These are phyloP conservation scores for Lasioglossum vierecki DNA, from an alignment of 2,888 invertebrate species.

Conservation along the genomic window DNA sequence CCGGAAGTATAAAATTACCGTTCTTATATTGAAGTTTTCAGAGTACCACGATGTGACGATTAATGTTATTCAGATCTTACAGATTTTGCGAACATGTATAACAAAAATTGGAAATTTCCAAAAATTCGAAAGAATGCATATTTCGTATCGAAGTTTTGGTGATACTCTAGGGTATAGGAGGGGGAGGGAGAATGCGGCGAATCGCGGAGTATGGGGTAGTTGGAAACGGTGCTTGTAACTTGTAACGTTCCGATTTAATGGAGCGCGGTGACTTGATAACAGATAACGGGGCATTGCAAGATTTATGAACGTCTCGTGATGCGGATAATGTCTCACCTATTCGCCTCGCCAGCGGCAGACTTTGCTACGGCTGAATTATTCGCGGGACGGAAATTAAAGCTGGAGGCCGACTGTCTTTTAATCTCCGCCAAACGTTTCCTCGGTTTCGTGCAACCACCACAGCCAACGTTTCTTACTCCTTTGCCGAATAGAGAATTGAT, in stretches of 20 bases:
- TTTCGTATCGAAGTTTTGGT: no score
- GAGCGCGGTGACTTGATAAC: conserved; percentile 78
- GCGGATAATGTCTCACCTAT: conserved; percentile 53
- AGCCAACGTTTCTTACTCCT: neutral
- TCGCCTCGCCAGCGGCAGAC: conserved; percentile 14
- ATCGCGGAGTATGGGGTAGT: neutral
- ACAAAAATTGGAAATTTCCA: no score
- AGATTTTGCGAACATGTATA: no score
- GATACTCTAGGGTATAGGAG: no score
- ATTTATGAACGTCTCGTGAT: conserved; percentile 74
- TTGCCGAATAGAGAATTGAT: conserved; percentile 45
- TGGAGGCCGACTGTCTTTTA: conserved; percentile 61
- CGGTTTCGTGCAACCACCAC: conserved; percentile 23
- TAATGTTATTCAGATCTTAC: no score
- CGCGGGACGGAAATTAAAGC: conserved; percentile 65
- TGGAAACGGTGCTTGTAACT: conserved; percentile 24
- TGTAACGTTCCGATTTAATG: conserved; percentile 74
- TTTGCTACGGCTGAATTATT: conserved; percentile 60
- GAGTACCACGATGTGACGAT: no score
- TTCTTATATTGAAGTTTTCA: no score
- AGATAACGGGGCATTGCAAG: conserved; percentile 66
- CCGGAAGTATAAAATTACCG: no score
- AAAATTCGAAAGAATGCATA: no score
- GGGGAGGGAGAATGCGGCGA: conserved; percentile 17
- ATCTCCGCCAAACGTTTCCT: conserved; percentile 52